phyloP scores from a whole-genome alignment of 2,797 vertebrate genomes.

The Peromyscus attwateri region DNA sequence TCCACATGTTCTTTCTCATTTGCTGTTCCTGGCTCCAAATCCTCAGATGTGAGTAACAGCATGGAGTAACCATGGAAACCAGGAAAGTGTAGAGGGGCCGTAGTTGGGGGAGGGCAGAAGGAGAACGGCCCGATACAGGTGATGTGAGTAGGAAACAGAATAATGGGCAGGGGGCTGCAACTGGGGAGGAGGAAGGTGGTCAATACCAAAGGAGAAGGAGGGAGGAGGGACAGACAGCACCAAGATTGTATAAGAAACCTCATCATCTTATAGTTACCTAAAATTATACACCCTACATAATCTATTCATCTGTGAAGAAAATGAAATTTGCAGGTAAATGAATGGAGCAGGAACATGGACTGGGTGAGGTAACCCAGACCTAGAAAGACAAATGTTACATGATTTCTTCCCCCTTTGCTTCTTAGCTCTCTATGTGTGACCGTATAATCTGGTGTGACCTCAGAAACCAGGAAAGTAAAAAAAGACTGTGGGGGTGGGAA shows the following conservation, averaged over 20 bases:
- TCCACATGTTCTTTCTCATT: background rate
- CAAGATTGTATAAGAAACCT: background rate
- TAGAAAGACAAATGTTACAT: background rate
- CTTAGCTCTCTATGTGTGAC: background rate
- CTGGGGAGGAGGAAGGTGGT: background rate
- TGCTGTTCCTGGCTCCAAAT: background rate
- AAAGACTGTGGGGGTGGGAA: background rate
- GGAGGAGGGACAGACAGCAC: background rate
- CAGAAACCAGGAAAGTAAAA: background rate
- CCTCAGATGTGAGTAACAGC: background rate
- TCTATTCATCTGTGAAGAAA: background rate
- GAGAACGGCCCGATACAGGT: background rate
- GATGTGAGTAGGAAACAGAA: background rate
- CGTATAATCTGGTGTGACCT: background rate
- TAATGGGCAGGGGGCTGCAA: background rate
- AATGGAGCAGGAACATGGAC: background rate
- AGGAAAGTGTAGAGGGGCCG: background rate
- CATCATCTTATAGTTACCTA: background rate
- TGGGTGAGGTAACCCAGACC: background rate
- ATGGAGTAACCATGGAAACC: background rate
- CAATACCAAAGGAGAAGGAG: background rate
- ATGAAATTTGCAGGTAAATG: background rate
- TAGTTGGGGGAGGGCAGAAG: background rate
- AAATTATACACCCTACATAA: background rate
- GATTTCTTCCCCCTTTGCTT: too few species aligned